Conservation (phyloP, 2,797 vertebrate genomes). For the Aphelocoma californica region DNA sequence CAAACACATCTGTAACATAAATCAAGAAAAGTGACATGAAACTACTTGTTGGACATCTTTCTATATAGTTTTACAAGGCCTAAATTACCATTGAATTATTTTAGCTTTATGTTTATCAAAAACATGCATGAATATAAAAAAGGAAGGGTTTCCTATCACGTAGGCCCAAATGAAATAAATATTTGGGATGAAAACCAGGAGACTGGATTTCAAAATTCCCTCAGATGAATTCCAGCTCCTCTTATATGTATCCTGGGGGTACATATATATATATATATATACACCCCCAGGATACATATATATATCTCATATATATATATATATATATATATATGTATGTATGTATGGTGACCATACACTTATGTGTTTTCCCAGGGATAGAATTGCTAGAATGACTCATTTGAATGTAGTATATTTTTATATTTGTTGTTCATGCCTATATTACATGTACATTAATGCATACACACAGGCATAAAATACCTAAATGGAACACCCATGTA, state of each 20-base stretch:
- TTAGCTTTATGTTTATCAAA: neutral
- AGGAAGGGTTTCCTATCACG: neutral
- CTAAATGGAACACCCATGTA: neutral
- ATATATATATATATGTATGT: neutral
- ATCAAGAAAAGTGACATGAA: constrained; percentile 6
- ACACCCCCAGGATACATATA: too few species aligned
- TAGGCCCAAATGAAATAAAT: neutral
- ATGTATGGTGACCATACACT: neutral
- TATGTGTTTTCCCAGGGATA: neutral
- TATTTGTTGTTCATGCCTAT: neutral
- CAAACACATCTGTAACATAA: constrained; percentile 36
- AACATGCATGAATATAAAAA: neutral
- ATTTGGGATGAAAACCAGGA: neutral
- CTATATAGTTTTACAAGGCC: neutral
- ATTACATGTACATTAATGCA: neutral
- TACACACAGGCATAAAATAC: neutral
- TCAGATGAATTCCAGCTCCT: neutral
- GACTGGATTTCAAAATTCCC: neutral
- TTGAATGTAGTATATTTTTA: neutral
- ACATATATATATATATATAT: neutral
- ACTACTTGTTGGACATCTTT: constrained; percentile 49
- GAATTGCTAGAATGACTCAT: neutral
- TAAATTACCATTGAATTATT: neutral
- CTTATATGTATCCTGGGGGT: neutral
- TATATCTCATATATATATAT: neutral